These are phyloP conservation scores for Rhopalosiphum maidis DNA, from an alignment of 1,140 invertebrate species.

Conservation along the genomic window DNA sequence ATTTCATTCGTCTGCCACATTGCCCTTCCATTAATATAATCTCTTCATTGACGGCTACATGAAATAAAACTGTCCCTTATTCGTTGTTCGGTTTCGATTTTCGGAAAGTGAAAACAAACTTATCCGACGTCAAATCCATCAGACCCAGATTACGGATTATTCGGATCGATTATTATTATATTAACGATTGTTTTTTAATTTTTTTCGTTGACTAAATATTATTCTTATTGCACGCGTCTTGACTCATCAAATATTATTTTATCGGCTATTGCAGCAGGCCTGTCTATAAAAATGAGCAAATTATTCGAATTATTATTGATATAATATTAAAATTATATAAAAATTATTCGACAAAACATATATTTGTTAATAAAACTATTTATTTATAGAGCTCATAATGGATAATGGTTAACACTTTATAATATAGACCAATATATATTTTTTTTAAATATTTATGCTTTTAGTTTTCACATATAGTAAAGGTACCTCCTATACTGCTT, in stretches of 20 bases:
- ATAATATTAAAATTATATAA: background rate
- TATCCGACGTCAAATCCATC: background rate
- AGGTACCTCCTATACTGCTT: too few species aligned
- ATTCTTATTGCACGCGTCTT: background rate
- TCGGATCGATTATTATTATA: background rate
- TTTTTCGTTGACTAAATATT: background rate
- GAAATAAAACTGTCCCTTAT: conserved; percentile 6
- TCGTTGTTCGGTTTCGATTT: background rate
- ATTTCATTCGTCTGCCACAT: background rate
- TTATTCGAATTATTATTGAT: background rate
- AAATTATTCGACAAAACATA: background rate
- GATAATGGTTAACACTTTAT: too few species aligned
- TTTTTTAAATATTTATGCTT: too few species aligned
- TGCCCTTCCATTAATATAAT: conserved; percentile 8
- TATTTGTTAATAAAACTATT: background rate
- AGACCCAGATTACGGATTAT: background rate
- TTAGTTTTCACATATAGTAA: too few species aligned
- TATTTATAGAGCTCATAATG: background rate
- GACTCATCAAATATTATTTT: background rate
- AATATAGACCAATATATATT: too few species aligned
- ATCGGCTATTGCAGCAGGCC: background rate
- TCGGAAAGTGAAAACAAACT: background rate
- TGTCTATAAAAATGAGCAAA: background rate
- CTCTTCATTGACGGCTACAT: conserved; percentile 7
- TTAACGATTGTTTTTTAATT: background rate